These are phyloP conservation scores for Trematocara unimaculatum DNA, from an alignment of 2,113 vertebrate genomes.

Conservation along the genomic window DNA sequence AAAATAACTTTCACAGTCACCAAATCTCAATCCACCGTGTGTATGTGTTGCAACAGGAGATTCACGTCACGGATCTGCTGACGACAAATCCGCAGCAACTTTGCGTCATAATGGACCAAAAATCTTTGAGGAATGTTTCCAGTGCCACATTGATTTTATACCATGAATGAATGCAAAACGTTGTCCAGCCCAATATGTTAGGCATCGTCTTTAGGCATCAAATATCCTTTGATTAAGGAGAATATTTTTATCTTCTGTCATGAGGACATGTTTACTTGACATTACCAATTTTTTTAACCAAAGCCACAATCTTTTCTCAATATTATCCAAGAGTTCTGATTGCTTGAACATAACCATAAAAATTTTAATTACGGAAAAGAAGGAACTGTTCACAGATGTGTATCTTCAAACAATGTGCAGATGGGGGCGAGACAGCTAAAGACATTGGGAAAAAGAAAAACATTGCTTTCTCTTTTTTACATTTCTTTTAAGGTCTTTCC, in stretches of 20 bases:
- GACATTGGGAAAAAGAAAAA: neutral
- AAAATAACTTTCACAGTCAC: neutral
- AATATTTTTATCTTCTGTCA: neutral
- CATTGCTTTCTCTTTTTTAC: neutral
- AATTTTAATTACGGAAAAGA: neutral
- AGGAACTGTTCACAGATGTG: slow-evolving; percentile 6
- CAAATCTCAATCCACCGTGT: neutral
- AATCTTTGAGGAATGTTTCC: neutral
- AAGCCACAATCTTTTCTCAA: neutral
- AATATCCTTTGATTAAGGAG: neutral
- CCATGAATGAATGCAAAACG: neutral
- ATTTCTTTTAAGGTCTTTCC: neutral
- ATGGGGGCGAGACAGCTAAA: neutral
- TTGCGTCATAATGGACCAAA: neutral
- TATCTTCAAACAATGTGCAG: neutral
- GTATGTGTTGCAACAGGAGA: rapidly evolving
- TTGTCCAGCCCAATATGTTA: neutral
- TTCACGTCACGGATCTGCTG: neutral
- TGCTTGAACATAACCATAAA: neutral
- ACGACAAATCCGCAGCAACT: neutral
- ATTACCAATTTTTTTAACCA: neutral
- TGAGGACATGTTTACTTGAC: neutral
- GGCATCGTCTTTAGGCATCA: neutral
- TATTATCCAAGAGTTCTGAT: neutral
- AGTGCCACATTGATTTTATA: neutral